phyloP scores from a whole-genome alignment of 2,888 invertebrate genomes.

The Pogonocherus hispidulus region DNA sequence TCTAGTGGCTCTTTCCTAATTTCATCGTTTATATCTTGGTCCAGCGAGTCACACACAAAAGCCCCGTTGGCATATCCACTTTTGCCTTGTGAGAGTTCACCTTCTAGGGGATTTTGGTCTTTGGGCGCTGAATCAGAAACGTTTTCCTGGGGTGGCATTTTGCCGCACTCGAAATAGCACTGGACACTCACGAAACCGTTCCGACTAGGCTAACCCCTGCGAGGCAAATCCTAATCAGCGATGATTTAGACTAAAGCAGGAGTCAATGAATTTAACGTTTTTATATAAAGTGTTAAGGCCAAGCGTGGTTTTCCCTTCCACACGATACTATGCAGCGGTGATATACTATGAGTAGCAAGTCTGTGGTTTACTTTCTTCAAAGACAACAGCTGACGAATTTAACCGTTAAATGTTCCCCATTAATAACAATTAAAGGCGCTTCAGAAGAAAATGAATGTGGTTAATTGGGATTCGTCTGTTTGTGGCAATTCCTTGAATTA shows the following conservation, averaged over 20 bases:
- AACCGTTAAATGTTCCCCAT: not conserved
- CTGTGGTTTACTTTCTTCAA: slow-evolving; percentile 27
- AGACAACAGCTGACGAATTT: slow-evolving; percentile 17
- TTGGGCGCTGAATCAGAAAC: slow-evolving; percentile 45
- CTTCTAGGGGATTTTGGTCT: slow-evolving; percentile 35
- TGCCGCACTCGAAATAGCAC: slow-evolving; percentile 30
- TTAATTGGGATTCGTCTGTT: not conserved
- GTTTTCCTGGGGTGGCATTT: slow-evolving; percentile 62
- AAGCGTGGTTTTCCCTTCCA: slow-evolving; percentile 55
- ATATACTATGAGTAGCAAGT: slow-evolving; percentile 3
- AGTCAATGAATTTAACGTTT: slow-evolving; percentile 58
- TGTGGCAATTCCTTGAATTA: not conserved
- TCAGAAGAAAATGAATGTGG: not conserved
- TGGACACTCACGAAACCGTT: slow-evolving; percentile 31
- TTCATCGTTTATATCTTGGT: slow-evolving; percentile 22
- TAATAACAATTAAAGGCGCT: not conserved
- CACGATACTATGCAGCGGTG: slow-evolving; percentile 19
- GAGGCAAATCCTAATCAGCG: slow-evolving; percentile 60
- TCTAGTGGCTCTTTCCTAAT: slow-evolving; percentile 52
- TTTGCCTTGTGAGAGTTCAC: slow-evolving; percentile 8
- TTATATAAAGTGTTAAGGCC: slow-evolving; percentile 61
- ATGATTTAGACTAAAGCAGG: slow-evolving; percentile 58
- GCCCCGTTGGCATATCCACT: slow-evolving; percentile 53
- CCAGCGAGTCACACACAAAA: slow-evolving; percentile 41
- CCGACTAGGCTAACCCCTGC: slow-evolving; percentile 60